Base-by-base conservation (phyloP, 2,113 vertebrate species). In the Orycteropus afer region DNA sequence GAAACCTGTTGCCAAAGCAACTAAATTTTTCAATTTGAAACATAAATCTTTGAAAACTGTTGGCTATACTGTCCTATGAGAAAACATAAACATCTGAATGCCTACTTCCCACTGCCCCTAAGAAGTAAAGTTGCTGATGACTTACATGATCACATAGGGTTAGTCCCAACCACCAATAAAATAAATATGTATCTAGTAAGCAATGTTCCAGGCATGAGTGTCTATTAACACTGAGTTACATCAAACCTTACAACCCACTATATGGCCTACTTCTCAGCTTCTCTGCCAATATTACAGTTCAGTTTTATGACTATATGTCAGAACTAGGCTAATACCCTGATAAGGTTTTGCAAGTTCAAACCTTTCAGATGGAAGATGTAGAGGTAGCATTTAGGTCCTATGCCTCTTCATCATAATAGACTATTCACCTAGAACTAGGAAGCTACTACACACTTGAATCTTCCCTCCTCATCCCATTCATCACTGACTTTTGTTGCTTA, bases 1-100 rank as follows among this genome's bases (percentile, higher is more conserved):
- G 89, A 92, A 83, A 55, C 3, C 2, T 87, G 7, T 53, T 73
- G 18, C 12, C 83, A 47, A 0, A 89, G 27, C 40, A 45, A 95
- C 15, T 59, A 84, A 69, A 65, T 40, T 9, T 83, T 67, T 95
- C 67, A 42, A 82, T 78, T 17, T 91, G 59, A 91, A 83, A 95
- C 71, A 34, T 18, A 87, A 53, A 18, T 45, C 13, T 59, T 59
- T 61, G 45, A 73, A 34, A 61, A 73, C 3, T 73, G 2, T 34
- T 59, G 32, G 22, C 11, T 73, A 93, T 23, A 69, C 65, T 59
- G 15, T 86, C 53, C 45, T 57, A 7, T 37, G 57, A 79, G 63
- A 87, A 85, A 73, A 45, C 57, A 45, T 3, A 65, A 40, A 34
- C 4, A 65, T 53, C 15, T 74, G 49, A 86, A 37, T 45, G 32